These are phyloP conservation scores for Malacoctenus gilli DNA, from an alignment of 2,797 vertebrate species.

Conservation along the genomic window DNA sequence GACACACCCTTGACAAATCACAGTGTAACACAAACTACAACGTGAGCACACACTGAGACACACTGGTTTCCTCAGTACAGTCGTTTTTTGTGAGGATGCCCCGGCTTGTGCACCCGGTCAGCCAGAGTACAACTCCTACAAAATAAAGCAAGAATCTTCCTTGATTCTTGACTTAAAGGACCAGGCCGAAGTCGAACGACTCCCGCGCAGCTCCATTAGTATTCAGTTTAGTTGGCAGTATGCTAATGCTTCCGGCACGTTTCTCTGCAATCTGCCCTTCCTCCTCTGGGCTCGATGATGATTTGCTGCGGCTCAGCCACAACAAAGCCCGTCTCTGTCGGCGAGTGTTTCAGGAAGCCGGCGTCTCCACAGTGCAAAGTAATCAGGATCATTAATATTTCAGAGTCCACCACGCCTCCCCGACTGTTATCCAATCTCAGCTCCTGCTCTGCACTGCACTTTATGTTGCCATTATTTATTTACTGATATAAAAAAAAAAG, in stretches of 20 bases:
- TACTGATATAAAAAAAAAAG: conserved; percentile 71
- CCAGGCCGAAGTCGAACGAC: neutral
- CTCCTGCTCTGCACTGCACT: conserved; percentile 62
- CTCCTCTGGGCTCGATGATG: conserved; percentile 10
- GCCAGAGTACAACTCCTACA: too few relatives aligned
- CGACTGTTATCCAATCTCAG: conserved; percentile 68
- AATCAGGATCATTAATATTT: conserved; percentile 81
- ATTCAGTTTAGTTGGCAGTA: neutral
- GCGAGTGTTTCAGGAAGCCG: conserved; percentile 51
- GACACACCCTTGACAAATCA: too few relatives aligned
- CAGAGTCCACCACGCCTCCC: conserved; percentile 59
- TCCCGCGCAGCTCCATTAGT: neutral
- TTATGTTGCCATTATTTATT: conserved; percentile 79
- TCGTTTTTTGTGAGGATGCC: too few relatives aligned
- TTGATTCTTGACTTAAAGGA: neutral
- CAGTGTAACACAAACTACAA: too few relatives aligned
- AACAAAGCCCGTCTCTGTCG: conserved; percentile 39
- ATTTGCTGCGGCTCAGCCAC: conserved; percentile 29
- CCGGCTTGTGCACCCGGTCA: too few relatives aligned
- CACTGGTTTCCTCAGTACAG: too few relatives aligned
- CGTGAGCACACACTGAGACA: too few relatives aligned
- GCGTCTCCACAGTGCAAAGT: conserved; percentile 57
- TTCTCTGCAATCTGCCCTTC: neutral
- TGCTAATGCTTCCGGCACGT: neutral
- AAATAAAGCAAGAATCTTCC: too few relatives aligned